Evolutionary conservation across 2,797 vertebrate species (phyloP).

Genomic region (Pangasius larnaudii): DNA sequence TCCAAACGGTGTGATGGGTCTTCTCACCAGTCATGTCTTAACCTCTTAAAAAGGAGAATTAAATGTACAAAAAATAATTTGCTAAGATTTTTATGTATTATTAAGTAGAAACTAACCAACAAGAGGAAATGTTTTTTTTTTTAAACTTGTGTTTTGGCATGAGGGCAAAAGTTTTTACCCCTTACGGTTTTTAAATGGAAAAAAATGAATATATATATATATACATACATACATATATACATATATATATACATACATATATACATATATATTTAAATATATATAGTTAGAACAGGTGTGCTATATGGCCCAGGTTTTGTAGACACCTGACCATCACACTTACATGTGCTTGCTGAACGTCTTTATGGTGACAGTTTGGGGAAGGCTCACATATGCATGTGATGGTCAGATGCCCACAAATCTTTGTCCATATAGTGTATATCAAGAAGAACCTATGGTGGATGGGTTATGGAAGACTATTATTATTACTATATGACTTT

Average conservation of each 20-base stretch:
- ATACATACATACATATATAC: no score
- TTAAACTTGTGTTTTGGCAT: neutral
- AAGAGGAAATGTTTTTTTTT: neutral
- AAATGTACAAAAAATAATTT: conserved; percentile 13
- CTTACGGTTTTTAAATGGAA: neutral
- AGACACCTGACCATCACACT: neutral
- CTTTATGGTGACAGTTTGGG: neutral
- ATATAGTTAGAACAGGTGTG: neutral
- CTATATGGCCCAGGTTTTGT: neutral
- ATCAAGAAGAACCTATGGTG: neutral
- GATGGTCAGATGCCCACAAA: neutral
- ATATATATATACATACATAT: no score
- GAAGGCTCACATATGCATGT: neutral
- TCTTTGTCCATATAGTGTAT: neutral
- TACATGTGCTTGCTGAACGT: neutral
- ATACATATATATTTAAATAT: no score
- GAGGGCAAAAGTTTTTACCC: neutral
- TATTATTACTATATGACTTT: neutral
- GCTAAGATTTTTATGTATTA: neutral
- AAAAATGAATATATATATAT: no score
- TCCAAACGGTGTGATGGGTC: conserved; percentile 41
- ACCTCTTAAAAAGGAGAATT: conserved; percentile 20
- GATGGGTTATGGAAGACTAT: neutral
- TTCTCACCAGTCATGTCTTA: conserved; percentile 30
- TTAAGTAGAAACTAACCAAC: neutral